Conservation (phyloP, 2,797 vertebrate genomes). For the Alfaro cultratus region DNA sequence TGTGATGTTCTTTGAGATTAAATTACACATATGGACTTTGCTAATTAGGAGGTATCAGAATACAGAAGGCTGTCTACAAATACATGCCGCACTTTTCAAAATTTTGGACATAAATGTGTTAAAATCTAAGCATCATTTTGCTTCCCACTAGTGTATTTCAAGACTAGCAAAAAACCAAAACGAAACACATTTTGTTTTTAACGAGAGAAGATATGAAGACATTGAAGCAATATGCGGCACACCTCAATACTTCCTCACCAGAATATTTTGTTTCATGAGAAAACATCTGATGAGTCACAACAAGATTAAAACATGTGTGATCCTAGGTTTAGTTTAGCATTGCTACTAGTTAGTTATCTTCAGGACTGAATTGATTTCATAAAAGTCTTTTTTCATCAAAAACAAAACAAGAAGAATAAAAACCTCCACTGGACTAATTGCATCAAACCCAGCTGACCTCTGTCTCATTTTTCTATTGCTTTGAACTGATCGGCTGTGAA, state of each 20-base stretch:
- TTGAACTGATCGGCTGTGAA: constrained; percentile 36
- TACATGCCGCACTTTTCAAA: neutral
- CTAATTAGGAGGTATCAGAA: neutral
- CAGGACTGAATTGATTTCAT: constrained; percentile 5
- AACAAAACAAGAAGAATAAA: neutral
- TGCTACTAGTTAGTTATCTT: constrained; percentile 3
- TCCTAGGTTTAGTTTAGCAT: constrained; percentile 12
- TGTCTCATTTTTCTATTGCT: constrained; percentile 25
- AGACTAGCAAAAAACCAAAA: neutral
- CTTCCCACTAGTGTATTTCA: neutral
- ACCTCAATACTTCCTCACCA: constrained; percentile 11
- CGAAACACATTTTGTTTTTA: neutral
- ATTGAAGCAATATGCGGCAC: neutral
- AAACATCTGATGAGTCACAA: constrained; percentile 12
- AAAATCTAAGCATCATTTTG: neutral
- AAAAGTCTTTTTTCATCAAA: neutral
- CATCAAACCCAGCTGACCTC: constrained; percentile 4
- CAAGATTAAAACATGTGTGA: constrained; percentile 5
- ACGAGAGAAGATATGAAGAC: neutral
- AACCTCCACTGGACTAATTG: constrained; percentile 6
- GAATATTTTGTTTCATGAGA: constrained; percentile 2
- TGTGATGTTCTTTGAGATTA: neutral
- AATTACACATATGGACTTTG: neutral
- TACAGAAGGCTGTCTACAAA: neutral
- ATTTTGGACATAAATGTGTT: neutral